phyloP scores from a whole-genome alignment of 2,113 vertebrate species.

The Tenrec ecaudatus region DNA sequence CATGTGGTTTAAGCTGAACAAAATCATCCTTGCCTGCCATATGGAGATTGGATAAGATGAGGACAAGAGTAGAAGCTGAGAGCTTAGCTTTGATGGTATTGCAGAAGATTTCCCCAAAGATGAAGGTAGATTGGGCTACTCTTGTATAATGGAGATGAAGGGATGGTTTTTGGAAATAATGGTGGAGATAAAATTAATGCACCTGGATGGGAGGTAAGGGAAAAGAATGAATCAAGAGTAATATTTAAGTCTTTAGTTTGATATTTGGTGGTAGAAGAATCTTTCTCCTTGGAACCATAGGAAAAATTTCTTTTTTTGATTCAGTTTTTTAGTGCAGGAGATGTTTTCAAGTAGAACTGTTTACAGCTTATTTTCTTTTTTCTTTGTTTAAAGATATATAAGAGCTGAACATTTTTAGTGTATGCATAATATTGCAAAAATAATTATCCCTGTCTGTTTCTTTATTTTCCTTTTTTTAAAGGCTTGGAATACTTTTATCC shows the following conservation, averaged over 20 bases:
- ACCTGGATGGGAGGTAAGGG: slow-evolving; percentile 16
- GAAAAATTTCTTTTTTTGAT: background rate
- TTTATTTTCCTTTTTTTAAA: slow-evolving; percentile 26
- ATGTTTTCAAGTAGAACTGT: slow-evolving; percentile 30
- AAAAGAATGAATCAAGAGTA: slow-evolving; percentile 23
- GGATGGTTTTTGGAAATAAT: slow-evolving; percentile 43
- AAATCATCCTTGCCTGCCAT: background rate
- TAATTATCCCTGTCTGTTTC: slow-evolving; percentile 35
- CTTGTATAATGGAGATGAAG: background rate
- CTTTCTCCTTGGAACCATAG: slow-evolving; percentile 27
- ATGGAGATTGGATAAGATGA: background rate
- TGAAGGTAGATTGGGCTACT: background rate
- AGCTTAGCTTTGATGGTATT: background rate
- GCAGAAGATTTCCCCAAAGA: slow-evolving; percentile 8
- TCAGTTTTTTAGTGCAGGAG: slow-evolving; percentile 24
- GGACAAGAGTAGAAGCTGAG: background rate
- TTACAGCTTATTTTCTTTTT: background rate
- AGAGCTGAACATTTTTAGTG: slow-evolving; percentile 1
- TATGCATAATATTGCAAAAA: slow-evolving; percentile 22
- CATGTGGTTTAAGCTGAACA: background rate
- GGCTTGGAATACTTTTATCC: slow-evolving; percentile 14
- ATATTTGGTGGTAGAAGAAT: background rate
- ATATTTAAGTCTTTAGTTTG: slow-evolving; percentile 47
- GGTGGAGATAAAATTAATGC: slow-evolving; percentile 35
- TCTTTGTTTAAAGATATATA: background rate